Percentiles rank a stretch among this genome's conserved stretches.
phyloP scores from a whole-genome alignment of 2,113 vertebrate genomes.

The Excalfactoria chinensis region DNA sequence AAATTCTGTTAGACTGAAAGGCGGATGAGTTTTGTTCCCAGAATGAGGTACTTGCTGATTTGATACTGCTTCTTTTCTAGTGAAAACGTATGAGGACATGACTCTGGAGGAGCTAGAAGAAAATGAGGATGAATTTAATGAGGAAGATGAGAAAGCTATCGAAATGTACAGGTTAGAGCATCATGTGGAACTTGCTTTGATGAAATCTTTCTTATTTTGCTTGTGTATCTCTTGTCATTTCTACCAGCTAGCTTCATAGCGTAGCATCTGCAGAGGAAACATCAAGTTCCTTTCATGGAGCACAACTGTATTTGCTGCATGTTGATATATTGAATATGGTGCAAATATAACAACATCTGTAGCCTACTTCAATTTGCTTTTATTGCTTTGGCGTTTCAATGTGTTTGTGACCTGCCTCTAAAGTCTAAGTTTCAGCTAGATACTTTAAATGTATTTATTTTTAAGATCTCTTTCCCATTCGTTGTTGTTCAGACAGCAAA shows the following conservation, averaged over 20 bases:
- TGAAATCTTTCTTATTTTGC: not conserved
- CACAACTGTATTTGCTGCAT: not conserved
- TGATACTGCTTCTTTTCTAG: constrained; percentile 71
- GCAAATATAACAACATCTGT: not conserved
- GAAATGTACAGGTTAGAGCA: constrained; percentile 93
- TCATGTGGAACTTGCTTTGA: not conserved
- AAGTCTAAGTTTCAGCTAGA: not conserved
- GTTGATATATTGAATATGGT: not conserved
- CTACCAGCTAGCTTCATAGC: not conserved
- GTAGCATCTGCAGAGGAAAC: not conserved
- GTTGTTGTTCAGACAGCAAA: constrained; percentile 82
- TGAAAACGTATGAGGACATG: constrained; percentile 96
- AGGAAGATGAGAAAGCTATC: constrained; percentile 93
- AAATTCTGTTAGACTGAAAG: too few relatives aligned
- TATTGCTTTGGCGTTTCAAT: not conserved
- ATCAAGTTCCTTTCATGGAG: not conserved
- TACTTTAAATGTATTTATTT: not conserved
- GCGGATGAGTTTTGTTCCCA: not conserved
- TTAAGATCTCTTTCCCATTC: not conserved
- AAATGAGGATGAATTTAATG: constrained; percentile 95
- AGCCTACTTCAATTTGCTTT: not conserved
- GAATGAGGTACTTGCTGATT: not conserved
- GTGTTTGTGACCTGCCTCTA: not conserved
- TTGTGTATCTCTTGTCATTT: fast-evolving
- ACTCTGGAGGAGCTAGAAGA: constrained; percentile 94